These are phyloP conservation scores for Marasmarcha lunaedactyla DNA, from an alignment of 2,888 invertebrate species.

Conservation along the genomic window DNA sequence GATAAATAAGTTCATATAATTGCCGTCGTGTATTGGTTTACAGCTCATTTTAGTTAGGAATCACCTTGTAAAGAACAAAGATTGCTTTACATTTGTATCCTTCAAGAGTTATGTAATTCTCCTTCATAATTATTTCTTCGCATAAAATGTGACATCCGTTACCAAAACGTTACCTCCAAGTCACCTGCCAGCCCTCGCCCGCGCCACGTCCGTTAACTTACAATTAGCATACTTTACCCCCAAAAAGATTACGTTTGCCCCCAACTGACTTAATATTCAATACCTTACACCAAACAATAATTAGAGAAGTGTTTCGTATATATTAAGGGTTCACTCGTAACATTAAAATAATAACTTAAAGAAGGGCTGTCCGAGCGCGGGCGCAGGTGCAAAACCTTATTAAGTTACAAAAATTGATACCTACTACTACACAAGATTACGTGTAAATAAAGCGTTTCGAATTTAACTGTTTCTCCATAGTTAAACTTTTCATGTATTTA, in stretches of 20 bases:
- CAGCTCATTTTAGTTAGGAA: no score
- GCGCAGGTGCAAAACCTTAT: slow-evolving; percentile 40
- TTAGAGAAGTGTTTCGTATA: slow-evolving; percentile 50
- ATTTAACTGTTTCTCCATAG: slow-evolving; percentile 18
- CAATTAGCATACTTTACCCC: slow-evolving; percentile 52
- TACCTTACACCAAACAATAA: slow-evolving; percentile 66
- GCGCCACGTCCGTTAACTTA: slow-evolving; percentile 3
- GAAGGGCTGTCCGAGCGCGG: slow-evolving; percentile 39
- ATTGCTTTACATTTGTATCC: no score
- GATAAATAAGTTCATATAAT: no score
- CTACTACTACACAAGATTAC: slow-evolving; percentile 14
- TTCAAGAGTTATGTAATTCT: no score
- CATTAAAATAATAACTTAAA: slow-evolving; percentile 55
- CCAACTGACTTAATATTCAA: slow-evolving; percentile 54
- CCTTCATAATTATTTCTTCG: neutral
- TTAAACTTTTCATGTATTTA: neutral
- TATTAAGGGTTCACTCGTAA: slow-evolving; percentile 51
- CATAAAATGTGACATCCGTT: no score
- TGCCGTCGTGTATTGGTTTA: no score
- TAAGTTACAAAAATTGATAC: slow-evolving; percentile 49
- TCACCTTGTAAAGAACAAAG: no score
- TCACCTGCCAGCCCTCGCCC: neutral
- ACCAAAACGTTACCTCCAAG: no score
- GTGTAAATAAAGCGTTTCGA: slow-evolving; percentile 16
- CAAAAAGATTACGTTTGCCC: slow-evolving; percentile 46